Evolutionary conservation across 1,140 invertebrate genomes (phyloP).

Genomic region (Hycleus phaleratus): DNA sequence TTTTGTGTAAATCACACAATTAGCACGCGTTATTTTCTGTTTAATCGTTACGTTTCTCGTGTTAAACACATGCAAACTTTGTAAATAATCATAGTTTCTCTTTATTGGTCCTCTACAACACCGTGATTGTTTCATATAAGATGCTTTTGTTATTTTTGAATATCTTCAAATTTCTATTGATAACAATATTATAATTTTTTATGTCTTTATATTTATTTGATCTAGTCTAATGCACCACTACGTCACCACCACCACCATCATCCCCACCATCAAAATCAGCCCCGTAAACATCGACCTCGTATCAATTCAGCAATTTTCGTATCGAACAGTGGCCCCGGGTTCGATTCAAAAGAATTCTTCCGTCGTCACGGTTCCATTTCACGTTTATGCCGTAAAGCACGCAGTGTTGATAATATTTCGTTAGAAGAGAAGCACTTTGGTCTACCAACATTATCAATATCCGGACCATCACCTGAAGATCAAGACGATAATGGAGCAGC

Average conservation of each 20-base stretch:
- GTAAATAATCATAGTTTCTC: too few relatives aligned
- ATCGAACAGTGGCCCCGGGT: slow-evolving; percentile 63
- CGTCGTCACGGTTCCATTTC: slow-evolving; percentile 70
- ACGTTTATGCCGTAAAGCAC: slow-evolving; percentile 65
- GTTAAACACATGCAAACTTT: too few relatives aligned
- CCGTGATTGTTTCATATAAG: too few relatives aligned
- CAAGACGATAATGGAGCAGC: slow-evolving; percentile 20
- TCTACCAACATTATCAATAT: slow-evolving; percentile 65
- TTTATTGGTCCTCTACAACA: too few relatives aligned
- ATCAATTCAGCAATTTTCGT: slow-evolving; percentile 71
- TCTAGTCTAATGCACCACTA: neutral
- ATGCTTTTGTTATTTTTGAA: too few relatives aligned
- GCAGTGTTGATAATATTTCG: slow-evolving; percentile 61
- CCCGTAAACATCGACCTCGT: slow-evolving; percentile 56
- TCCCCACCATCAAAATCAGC: slow-evolving; percentile 18
- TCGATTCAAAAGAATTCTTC: slow-evolving; percentile 67
- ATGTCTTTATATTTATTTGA: too few relatives aligned
- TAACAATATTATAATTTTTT: too few relatives aligned
- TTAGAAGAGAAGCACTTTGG: slow-evolving; percentile 53
- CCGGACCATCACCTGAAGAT: slow-evolving; percentile 64
- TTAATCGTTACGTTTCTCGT: too few relatives aligned
- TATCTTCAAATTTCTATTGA: too few relatives aligned
- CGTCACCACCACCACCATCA: slow-evolving; percentile 3
- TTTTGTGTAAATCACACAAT: too few relatives aligned
- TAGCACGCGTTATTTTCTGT: too few relatives aligned